A percentile compares a stretch with the other conserved stretches of the same genome.
Conservation (phyloP, 1,140 invertebrate genomes). For the Atta texana region DNA sequence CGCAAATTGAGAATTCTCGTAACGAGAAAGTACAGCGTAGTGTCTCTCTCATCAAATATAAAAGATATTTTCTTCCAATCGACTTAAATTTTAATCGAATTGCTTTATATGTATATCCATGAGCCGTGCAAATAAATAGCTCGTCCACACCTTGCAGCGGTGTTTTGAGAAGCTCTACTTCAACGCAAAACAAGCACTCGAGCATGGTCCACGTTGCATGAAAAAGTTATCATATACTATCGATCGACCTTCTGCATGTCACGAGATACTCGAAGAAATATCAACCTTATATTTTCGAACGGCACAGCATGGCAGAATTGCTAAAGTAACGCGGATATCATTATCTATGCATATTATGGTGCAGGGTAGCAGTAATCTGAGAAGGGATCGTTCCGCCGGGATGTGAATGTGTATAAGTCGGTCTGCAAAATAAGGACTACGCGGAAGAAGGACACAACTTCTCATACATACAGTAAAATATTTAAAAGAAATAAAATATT, state of each 20-base stretch:
- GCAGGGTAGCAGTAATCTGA: conserved; percentile 45
- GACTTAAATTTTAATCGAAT: conserved; percentile 17
- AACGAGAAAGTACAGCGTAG: background rate
- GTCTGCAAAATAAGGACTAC: conserved; percentile 1
- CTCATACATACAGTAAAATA: conserved; percentile 10
- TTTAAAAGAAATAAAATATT: background rate
- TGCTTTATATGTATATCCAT: background rate
- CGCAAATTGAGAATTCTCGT: background rate
- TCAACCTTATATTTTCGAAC: conserved; percentile 43
- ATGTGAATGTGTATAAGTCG: conserved; percentile 30
- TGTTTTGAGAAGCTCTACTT: background rate
- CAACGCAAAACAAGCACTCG: conserved; percentile 18
- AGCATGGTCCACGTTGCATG: conserved; percentile 1
- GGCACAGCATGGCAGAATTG: conserved; percentile 20
- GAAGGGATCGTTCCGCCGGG: background rate
- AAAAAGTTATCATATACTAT: conserved; percentile 32
- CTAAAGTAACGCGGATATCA: conserved; percentile 53
- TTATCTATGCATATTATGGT: conserved; percentile 56
- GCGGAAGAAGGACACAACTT: background rate
- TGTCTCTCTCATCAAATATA: background rate
- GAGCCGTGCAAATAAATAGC: background rate
- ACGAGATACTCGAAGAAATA: conserved; percentile 49
- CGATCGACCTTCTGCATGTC: conserved; percentile 9
- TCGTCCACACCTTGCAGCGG: background rate
- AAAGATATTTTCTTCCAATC: background rate